These are phyloP conservation scores for Saiga tatarica DNA, from an alignment of 2,113 vertebrate genomes.

Conservation along the genomic window DNA sequence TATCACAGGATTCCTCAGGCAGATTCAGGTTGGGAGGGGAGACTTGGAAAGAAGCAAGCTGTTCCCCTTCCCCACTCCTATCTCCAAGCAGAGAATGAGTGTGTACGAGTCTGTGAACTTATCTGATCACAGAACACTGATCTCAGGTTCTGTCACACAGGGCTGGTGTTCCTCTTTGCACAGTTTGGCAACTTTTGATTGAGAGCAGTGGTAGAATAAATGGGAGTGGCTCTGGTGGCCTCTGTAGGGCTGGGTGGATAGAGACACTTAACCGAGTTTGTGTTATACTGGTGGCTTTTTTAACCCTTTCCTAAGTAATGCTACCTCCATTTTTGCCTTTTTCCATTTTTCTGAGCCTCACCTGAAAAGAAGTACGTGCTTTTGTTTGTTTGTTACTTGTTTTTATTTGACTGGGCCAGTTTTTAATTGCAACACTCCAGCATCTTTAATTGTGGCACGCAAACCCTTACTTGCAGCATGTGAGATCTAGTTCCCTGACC, in stretches of 20 bases:
- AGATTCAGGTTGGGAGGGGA: neutral
- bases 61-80: neutral
- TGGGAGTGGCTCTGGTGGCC: neutral
- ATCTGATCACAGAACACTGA: neutral
- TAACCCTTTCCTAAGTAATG: neutral
- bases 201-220: too few relatives aligned
- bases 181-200: neutral
- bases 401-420: neutral
- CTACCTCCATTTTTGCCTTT: neutral
- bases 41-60: neutral
- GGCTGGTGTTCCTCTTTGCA: neutral
- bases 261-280: neutral
- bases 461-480: neutral
- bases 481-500: neutral
- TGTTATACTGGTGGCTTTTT: neutral
- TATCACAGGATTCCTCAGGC: neutral
- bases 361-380: neutral
- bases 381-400: neutral
- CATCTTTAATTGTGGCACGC: accelerated
- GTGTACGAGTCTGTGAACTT: neutral
- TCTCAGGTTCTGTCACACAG: neutral
- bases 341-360: neutral
- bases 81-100: neutral
- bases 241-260: neutral
- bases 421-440: neutral